A percentile compares a stretch with the other conserved stretches of the same genome.
phyloP scores from a whole-genome alignment of 2,113 vertebrate species.

The Aleadryas rufinucha region DNA sequence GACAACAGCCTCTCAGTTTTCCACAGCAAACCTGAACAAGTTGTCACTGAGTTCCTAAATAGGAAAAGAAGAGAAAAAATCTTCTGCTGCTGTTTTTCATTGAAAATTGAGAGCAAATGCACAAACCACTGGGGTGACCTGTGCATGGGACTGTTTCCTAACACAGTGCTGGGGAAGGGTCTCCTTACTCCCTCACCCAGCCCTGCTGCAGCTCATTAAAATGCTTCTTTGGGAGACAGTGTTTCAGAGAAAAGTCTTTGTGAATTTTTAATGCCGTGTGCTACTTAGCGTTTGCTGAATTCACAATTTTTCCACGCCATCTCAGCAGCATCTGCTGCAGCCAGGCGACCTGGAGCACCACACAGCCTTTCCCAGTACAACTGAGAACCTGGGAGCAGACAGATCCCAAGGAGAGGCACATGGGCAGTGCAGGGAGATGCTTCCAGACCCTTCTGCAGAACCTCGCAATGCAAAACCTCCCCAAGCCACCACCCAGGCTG shows the following conservation, averaged over 20 bases:
- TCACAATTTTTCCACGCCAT: not conserved
- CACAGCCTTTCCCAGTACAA: fast-evolving
- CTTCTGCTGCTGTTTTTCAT: not conserved
- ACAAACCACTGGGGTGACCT: not conserved
- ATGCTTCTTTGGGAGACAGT: not conserved
- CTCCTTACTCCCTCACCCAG: not conserved
- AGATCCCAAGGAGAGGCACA: not conserved
- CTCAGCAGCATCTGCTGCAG: not conserved
- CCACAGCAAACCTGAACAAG: not conserved
- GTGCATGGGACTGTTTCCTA: not conserved
- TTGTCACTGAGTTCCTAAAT: not conserved
- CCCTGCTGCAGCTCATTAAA: not conserved
- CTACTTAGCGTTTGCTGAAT: conserved; percentile 46
- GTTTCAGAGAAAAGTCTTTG: not conserved
- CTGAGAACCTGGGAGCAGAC: fast-evolving
- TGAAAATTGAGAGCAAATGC: not conserved
- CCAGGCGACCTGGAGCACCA: not conserved
- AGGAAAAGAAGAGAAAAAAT: not conserved
- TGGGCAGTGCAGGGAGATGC: fast-evolving
- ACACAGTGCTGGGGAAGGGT: not conserved
- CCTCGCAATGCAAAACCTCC: not conserved
- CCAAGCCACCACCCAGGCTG: not conserved
- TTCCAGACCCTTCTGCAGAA: not conserved
- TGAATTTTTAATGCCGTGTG: conserved; percentile 51
- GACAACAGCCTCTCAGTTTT: not conserved